Percentiles rank a stretch among this genome's conserved stretches.
phyloP scores from a whole-genome alignment of 2,888 invertebrate species.

The Nomada fucata region DNA sequence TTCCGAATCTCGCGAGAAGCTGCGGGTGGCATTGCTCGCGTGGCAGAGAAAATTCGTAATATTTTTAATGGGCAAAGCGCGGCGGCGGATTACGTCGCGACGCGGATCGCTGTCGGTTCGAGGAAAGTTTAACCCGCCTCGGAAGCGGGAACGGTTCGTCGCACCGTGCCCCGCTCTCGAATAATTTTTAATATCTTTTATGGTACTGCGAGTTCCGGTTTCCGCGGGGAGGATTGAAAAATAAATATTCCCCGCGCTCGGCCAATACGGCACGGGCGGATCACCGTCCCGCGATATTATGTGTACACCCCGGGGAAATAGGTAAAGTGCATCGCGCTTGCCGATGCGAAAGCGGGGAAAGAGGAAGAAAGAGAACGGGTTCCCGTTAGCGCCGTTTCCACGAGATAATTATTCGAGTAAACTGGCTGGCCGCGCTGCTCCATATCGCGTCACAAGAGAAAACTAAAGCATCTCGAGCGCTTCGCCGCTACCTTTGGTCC shows the following conservation, averaged over 20 bases:
- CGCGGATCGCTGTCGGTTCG: conserved; percentile 14
- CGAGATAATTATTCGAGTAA: conserved; percentile 59
- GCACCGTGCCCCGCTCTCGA: conserved; percentile 5
- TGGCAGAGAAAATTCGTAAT: conserved; percentile 20
- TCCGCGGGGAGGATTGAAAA: conserved; percentile 50
- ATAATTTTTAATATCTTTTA: conserved; percentile 64
- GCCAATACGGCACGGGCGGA: conserved; percentile 47
- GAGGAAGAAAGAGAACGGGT: background rate
- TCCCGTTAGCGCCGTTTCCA: conserved; percentile 10
- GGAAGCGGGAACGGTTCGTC: background rate
- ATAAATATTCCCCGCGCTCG: conserved; percentile 56
- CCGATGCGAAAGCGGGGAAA: conserved; percentile 41
- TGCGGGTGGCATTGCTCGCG: background rate
- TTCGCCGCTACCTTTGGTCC: background rate
- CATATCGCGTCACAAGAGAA: too few relatives aligned
- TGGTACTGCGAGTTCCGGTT: conserved; percentile 30
- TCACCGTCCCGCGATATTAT: conserved; percentile 62
- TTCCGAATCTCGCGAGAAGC: background rate
- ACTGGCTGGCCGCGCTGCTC: conserved; percentile 36
- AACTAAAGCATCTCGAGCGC: too few relatives aligned
- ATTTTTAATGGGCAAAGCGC: conserved; percentile 38
- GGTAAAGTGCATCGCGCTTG: conserved; percentile 66
- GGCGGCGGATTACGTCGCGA: background rate
- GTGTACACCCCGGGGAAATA: conserved; percentile 68
- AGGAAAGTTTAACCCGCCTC: conserved; percentile 29